A percentile compares a stretch with the other conserved stretches of the same genome.
phyloP scores from a whole-genome alignment of 2,113 vertebrate species.

The Mastomys natalensis region DNA sequence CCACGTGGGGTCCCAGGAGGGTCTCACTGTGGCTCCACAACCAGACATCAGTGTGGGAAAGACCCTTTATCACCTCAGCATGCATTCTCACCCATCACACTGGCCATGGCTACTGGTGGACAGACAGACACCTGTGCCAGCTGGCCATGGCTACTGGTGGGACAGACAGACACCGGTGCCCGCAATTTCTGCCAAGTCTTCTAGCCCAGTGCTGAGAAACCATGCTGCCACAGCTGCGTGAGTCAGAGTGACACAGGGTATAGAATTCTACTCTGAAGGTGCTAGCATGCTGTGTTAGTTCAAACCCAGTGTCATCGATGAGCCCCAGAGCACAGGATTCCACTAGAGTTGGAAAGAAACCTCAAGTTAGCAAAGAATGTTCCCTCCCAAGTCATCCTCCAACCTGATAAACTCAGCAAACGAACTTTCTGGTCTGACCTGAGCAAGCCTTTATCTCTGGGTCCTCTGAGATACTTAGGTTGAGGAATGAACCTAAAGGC shows the following conservation, averaged over 20 bases:
- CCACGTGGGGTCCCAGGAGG: background rate
- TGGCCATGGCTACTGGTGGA: background rate
- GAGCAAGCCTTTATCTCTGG: background rate
- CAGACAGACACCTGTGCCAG: background rate
- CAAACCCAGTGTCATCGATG: background rate
- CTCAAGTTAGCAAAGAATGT: rapidly evolving
- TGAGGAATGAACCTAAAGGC: background rate
- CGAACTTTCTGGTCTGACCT: background rate
- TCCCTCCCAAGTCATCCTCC: background rate
- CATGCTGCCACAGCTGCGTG: background rate
- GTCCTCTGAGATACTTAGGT: background rate
- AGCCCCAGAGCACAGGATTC: background rate
- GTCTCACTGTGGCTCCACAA: no score
- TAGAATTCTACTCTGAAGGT: background rate
- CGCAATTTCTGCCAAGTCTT: no score
- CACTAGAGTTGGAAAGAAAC: background rate
- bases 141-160: background rate
- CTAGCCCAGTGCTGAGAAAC: background rate
- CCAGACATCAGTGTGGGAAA: background rate
- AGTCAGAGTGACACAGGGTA: background rate
- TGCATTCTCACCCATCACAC: background rate
- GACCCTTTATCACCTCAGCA: no score
- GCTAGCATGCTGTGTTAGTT: background rate
- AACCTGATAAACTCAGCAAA: background rate
- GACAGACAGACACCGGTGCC: no score